Conservation (phyloP, 2,113 vertebrate genomes). For the Eclectus roratus region DNA sequence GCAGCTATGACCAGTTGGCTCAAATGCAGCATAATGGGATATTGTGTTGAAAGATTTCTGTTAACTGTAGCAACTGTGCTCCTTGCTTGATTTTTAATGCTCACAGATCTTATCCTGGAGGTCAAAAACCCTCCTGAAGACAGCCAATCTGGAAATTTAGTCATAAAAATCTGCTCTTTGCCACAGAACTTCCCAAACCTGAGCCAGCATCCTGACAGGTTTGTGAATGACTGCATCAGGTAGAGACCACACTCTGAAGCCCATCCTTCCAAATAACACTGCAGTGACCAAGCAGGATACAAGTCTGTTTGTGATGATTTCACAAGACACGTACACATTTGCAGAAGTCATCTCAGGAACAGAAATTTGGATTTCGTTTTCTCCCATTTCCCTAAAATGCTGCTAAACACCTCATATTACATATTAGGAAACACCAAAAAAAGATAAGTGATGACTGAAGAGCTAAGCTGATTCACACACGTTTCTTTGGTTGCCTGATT, state of each 20-base stretch:
- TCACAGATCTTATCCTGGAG: background rate
- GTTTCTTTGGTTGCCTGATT: background rate
- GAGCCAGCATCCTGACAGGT: background rate
- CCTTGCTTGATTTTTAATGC: background rate
- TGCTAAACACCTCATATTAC: background rate
- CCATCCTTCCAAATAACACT: background rate
- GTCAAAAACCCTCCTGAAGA: background rate
- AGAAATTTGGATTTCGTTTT: background rate
- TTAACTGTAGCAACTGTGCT: rapidly evolving
- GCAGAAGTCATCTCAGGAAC: background rate
- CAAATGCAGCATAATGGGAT: rapidly evolving
- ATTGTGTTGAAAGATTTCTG: background rate
- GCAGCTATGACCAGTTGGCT: background rate
- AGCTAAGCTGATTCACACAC: background rate
- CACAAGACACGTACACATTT: rapidly evolving
- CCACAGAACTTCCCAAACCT: background rate
- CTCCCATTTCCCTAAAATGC: background rate
- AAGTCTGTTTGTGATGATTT: background rate
- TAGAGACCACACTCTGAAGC: background rate
- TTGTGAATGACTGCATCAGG: rapidly evolving
- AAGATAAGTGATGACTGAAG: background rate
- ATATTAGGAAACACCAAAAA: background rate
- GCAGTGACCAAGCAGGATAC: background rate
- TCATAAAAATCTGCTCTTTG: background rate
- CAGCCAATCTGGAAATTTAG: background rate